Conservation (phyloP, 2,888 invertebrate genomes). For the Eupithecia centaureata region DNA sequence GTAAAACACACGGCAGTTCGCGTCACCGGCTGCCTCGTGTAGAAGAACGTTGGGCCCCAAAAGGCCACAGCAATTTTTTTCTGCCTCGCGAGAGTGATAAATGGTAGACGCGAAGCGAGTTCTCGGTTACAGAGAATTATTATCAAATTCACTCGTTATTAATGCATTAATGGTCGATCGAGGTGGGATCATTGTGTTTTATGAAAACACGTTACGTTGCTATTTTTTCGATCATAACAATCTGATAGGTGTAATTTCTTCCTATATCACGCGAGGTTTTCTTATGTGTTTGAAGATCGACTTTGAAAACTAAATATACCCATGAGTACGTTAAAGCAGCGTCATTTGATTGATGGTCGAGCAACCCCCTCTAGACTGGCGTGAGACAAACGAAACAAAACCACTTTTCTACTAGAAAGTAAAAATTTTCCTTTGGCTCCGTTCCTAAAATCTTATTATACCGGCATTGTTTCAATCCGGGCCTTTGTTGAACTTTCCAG, state of each 20-base stretch:
- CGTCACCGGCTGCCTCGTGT: slow-evolving; percentile 1
- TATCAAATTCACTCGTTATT: slow-evolving; percentile 47
- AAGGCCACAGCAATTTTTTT: slow-evolving; percentile 68
- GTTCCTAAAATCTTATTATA: slow-evolving; percentile 45
- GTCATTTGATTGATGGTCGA: neutral
- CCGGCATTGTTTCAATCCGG: slow-evolving; percentile 52
- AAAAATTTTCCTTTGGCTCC: neutral
- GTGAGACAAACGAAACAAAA: neutral
- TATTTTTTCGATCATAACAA: neutral
- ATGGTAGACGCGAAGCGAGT: slow-evolving; percentile 66
- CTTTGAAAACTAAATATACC: neutral
- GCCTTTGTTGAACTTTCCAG: slow-evolving; percentile 42
- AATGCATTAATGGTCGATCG: slow-evolving; percentile 42
- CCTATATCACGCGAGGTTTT: neutral
- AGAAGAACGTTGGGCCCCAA: slow-evolving; percentile 50
- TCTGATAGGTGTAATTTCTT: neutral
- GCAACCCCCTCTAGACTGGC: neutral
- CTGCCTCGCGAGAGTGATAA: slow-evolving; percentile 66
- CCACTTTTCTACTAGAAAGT: neutral
- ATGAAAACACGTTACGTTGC: slow-evolving; percentile 10
- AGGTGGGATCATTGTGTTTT: slow-evolving; percentile 30
- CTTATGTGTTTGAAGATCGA: neutral
- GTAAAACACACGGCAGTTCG: slow-evolving; percentile 9
- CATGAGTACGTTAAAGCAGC: neutral
- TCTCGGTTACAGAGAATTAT: slow-evolving; percentile 61